Base-by-base conservation (phyloP, 1,140 invertebrate species). In the Heliothis virescens region DNA sequence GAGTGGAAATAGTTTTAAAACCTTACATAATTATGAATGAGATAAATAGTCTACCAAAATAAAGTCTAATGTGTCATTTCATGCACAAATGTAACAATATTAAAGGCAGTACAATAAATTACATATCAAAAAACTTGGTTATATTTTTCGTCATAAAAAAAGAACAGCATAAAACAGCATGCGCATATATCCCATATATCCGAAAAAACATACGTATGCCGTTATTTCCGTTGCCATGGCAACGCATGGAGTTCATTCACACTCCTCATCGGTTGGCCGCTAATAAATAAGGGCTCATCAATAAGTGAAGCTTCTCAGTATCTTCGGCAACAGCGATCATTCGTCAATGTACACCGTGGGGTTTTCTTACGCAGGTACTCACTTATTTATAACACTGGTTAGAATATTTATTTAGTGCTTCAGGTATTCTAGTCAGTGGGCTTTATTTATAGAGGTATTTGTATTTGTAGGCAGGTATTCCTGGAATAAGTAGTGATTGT, bases 221-320 rank as follows among this genome's bases (percentile, higher is more conserved):
- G 11, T 16, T 18, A 21, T 16, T 47, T 48, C 16, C 1, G 63
- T 67, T 21, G 34, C 63, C 41, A 29, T 47, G n/a, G 63, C 63
- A 67, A 67, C 63, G 29, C 29, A 57, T 13, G 34, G 18, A 72
- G 69, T 34, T 72, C 69, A 55, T 57, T 72, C 67, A 71, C 67
- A 74, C 57, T 72, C 13, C 69, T 60, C 72, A 74, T 74, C 34
- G n/a, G 71, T 59, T 48, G 12, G 18, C 69, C 53, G 67, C 82
- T 85, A 87, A 85, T 87, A 87, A 83, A 87, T 85, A 87, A 85
- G 81, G 65, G 79, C 74, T 84, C 86, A 87, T 87, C 86, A 87
- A 87, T 87, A 87, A 84, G 80, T 83, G 77, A 82, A 81, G 74
- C 67, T 69, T 67, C 80, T 76, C 72, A 48, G 75, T 79, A 63